Evolutionary conservation across 1,140 invertebrate species (phyloP).

Genomic region (Polypedilum vanderplanki): DNA sequence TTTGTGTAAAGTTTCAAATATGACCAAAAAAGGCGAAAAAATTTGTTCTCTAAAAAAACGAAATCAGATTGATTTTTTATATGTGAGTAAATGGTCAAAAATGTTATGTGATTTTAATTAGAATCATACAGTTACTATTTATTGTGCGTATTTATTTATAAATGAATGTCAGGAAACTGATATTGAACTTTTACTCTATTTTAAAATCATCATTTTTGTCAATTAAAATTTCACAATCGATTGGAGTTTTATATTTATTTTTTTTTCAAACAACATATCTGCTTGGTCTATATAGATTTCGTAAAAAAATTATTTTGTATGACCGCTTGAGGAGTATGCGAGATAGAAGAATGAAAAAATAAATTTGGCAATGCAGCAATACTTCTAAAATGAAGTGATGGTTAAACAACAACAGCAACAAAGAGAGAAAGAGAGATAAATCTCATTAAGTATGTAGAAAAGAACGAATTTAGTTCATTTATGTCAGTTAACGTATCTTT

Average conservation of each 20-base stretch:
- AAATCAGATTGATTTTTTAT: background rate
- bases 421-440: background rate
- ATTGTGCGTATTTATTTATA: background rate
- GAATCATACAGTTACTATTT: background rate
- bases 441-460: no score
- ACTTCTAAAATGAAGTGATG: background rate
- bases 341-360: background rate
- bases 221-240: background rate
- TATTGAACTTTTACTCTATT: conserved; percentile 13
- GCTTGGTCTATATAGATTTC: no score
- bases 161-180: background rate
- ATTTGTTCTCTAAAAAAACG: background rate
- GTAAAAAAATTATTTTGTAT: background rate
- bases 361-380: background rate
- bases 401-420: background rate
- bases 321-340: background rate
- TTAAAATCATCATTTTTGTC: background rate
- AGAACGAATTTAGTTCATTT: background rate
- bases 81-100: background rate
- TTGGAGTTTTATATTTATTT: background rate
- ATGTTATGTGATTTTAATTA: background rate
- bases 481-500: conserved; percentile 6
- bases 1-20: background rate
- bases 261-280: background rate
- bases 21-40: conserved; percentile 7